These are phyloP conservation scores for Toxostoma redivivum DNA, from an alignment of 2,113 vertebrate species.

Conservation along the genomic window DNA sequence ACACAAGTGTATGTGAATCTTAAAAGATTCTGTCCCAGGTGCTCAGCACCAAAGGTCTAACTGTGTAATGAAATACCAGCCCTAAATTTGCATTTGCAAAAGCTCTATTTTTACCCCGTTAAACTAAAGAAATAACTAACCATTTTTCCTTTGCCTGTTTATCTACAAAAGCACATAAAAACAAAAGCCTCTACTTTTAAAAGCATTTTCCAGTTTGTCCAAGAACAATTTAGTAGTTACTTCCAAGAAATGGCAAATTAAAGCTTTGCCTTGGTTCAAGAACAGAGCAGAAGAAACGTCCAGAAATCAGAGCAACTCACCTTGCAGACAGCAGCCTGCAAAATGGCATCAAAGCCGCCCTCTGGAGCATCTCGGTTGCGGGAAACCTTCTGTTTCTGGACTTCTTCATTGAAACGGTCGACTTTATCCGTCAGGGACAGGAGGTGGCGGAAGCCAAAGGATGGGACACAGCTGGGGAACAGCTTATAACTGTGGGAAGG, in stretches of 20 bases:
- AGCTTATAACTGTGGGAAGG: slow-evolving; percentile 84
- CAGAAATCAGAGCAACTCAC: slow-evolving; percentile 63
- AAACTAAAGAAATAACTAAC: background rate
- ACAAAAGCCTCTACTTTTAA: background rate
- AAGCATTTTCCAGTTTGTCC: background rate
- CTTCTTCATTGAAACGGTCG: slow-evolving; percentile 92
- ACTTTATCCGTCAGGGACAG: slow-evolving; percentile 93
- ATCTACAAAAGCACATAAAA: background rate
- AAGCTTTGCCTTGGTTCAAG: background rate
- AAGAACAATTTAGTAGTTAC: background rate
- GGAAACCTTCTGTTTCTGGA: slow-evolving; percentile 94
- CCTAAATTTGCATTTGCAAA: background rate
- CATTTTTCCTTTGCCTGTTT: background rate
- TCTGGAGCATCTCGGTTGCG: slow-evolving; percentile 94
- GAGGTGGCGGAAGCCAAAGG: slow-evolving; percentile 95
- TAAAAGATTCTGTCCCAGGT: background rate
- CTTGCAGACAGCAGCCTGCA: slow-evolving; percentile 95
- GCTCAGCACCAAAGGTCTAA: background rate
- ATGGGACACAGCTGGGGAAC: slow-evolving; percentile 90
- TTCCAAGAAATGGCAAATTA: background rate
- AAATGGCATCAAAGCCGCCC: slow-evolving; percentile 92
- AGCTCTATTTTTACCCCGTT: background rate
- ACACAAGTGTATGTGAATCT: background rate
- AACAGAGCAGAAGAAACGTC: background rate
- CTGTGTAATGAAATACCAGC: background rate